Conservation (phyloP, 2,113 vertebrate genomes). For the Regulus satrapa region DNA sequence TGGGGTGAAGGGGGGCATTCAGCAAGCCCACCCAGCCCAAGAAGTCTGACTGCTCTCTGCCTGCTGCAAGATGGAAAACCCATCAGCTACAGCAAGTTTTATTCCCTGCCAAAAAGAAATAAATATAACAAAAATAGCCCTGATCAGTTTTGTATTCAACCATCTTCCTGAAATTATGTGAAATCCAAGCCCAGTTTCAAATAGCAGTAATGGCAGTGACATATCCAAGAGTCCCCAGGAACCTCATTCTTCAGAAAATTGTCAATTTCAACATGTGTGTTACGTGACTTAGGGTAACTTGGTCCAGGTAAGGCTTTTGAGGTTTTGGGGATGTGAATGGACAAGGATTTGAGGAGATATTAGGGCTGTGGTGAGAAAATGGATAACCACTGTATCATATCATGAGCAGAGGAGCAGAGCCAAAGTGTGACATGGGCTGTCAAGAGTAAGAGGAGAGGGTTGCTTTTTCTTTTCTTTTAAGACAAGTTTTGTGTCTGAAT, state of each 20-base stretch:
- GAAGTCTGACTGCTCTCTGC: not conserved
- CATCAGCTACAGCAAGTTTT: not conserved
- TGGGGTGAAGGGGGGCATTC: not conserved
- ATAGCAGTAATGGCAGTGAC: not conserved
- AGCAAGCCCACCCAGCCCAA: not conserved
- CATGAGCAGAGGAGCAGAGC: not conserved
- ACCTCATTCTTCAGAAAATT: not conserved
- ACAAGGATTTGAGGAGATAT: not conserved
- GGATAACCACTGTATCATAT: not conserved
- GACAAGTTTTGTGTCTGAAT: not conserved
- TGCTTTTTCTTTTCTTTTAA: not conserved
- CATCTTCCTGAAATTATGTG: not conserved
- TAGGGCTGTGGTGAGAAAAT: not conserved
- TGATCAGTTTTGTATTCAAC: not conserved
- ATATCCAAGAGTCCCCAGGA: not conserved
- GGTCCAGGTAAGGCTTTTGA: not conserved
- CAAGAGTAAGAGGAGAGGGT: not conserved
- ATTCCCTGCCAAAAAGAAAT: not conserved
- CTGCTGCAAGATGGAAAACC: not conserved
- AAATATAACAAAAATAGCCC: not conserved
- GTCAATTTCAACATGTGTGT: not conserved
- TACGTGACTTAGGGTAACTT: not conserved
- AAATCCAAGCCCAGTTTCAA: not conserved
- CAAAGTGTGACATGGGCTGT: not conserved
- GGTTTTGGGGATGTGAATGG: not conserved